Conservation (phyloP, 92 coral and sea anemone genomes). For the Bergia puertoricense region DNA sequence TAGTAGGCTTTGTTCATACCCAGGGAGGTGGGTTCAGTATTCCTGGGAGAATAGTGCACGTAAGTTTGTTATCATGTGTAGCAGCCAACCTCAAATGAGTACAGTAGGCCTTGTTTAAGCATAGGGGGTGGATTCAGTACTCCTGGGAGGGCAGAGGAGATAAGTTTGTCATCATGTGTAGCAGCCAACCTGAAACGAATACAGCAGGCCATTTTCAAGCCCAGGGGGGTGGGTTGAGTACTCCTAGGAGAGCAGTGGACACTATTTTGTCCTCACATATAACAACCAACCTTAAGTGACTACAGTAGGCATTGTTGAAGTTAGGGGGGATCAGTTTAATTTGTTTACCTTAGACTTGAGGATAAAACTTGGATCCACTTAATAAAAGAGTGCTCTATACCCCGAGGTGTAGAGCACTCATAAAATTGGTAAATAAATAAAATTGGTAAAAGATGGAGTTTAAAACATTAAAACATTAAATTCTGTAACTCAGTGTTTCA, state of each 20-base stretch:
- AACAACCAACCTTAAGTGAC: not conserved
- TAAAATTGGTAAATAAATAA: too few relatives aligned
- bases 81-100: not conserved
- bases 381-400: too few relatives aligned
- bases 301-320: not conserved
- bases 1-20: not conserved
- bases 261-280: not conserved
- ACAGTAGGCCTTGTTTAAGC: not conserved
- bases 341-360: too few relatives aligned
- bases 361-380: too few relatives aligned
- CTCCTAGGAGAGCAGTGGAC: constrained; percentile 10
- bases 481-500: too few relatives aligned
- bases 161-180: not conserved
- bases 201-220: not conserved
- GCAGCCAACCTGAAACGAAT: not conserved
- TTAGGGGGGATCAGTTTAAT: too few relatives aligned
- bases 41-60: constrained; percentile 13
- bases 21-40: not conserved
- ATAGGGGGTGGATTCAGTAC: not conserved
- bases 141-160: not conserved
- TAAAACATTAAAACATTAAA: too few relatives aligned
- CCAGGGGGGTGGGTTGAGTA: not conserved
- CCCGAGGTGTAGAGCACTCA: too few relatives aligned
- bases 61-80: constrained; percentile 9
- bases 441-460: too few relatives aligned